phyloP scores from a whole-genome alignment of 2,888 invertebrate genomes.

The Latrodectus elegans region DNA sequence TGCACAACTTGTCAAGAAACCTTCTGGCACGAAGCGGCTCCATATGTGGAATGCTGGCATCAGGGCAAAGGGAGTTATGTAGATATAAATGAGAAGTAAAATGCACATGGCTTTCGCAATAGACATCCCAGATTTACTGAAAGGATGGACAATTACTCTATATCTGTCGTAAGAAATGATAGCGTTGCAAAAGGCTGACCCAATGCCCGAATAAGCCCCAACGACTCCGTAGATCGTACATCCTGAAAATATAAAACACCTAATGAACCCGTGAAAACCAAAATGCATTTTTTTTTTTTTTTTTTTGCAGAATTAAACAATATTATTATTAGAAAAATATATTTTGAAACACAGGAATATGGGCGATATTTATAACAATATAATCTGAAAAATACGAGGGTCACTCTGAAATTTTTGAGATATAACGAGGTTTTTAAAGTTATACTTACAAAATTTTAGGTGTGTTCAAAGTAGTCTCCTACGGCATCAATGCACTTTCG shows the following conservation, averaged over 20 bases:
- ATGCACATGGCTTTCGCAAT: constrained; percentile 80
- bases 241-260: constrained; percentile 77
- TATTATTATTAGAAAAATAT: no score
- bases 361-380: no score
- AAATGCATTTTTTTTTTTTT: no score
- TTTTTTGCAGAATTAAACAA: no score
- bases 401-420: no score
- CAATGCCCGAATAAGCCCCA: constrained; percentile 86
- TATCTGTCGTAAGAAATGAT: constrained; percentile 88
- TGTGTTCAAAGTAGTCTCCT: no score
- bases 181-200: constrained; percentile 86
- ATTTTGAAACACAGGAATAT: no score
- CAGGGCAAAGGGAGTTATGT: constrained; percentile 82
- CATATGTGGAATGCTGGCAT: constrained; percentile 86
- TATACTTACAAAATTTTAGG: no score
- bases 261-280: no score
- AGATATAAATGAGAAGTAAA: constrained; percentile 83
- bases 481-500: no score
- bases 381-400: no score
- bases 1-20: constrained; percentile 88
- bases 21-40: constrained; percentile 89
- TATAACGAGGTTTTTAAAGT: no score
- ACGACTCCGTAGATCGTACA: constrained; percentile 87
- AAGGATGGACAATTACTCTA: constrained; percentile 87
- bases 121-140: constrained; percentile 80